Conservation (phyloP, 2,888 invertebrate genomes). For the Halictus quadricinctus region DNA sequence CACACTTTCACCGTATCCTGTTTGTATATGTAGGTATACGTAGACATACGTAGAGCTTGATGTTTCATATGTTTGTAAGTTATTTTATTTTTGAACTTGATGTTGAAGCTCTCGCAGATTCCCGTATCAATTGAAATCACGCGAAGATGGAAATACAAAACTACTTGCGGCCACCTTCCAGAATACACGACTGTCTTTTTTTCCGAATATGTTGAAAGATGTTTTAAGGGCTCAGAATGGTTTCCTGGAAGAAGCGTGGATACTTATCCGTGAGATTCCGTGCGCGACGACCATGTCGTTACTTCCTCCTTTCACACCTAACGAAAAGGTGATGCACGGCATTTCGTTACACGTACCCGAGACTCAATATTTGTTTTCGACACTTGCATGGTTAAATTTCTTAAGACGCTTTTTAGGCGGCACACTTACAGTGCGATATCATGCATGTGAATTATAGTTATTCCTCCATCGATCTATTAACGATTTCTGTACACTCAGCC, state of each 20-base stretch:
- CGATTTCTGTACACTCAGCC: not conserved
- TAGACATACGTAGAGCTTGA: too few species aligned
- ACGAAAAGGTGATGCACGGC: conserved; percentile 58
- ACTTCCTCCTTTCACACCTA: conserved; percentile 71
- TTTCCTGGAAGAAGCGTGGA: conserved; percentile 60
- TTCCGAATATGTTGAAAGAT: conserved; percentile 30
- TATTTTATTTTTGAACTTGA: not conserved
- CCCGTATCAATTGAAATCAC: too few species aligned
- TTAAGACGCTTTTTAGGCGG: conserved; percentile 31
- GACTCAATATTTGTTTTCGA: conserved; percentile 66
- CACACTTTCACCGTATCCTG: not conserved
- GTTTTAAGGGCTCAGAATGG: conserved; percentile 54
- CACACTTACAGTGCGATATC: not conserved
- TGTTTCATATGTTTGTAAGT: too few species aligned
- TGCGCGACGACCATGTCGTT: conserved; percentile 65
- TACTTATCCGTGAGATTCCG: conserved; percentile 58
- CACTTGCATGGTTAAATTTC: conserved; percentile 54
- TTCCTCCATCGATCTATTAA: not conserved
- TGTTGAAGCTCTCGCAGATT: too few species aligned
- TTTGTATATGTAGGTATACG: not conserved
- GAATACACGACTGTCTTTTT: not conserved
- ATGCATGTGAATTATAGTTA: not conserved
- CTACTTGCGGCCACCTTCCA: not conserved
- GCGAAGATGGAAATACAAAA: too few species aligned
- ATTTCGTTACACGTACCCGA: conserved; percentile 64